phyloP scores from a whole-genome alignment of 2,888 invertebrate genomes.

The Tenthredo distinguenda region DNA sequence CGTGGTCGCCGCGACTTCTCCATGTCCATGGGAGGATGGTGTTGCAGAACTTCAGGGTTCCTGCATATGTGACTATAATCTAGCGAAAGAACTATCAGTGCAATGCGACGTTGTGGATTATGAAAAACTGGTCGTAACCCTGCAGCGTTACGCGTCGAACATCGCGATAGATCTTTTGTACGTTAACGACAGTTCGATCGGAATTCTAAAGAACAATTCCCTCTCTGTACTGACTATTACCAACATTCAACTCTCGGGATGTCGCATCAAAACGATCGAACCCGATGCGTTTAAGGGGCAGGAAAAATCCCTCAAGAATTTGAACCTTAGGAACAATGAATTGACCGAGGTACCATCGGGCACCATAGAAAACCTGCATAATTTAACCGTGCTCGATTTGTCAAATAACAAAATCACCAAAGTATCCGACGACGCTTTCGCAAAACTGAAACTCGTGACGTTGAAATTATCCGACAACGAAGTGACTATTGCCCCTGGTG shows the following conservation, averaged over 20 bases:
- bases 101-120: slow-evolving; percentile 95
- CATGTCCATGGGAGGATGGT: slow-evolving; percentile 92
- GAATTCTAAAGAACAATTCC: slow-evolving; percentile 84
- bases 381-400: slow-evolving; percentile 89
- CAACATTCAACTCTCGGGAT: slow-evolving; percentile 92
- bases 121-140: slow-evolving; percentile 85
- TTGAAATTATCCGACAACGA: slow-evolving; percentile 94
- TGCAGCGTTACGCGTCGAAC: slow-evolving; percentile 85
- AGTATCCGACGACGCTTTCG: slow-evolving; percentile 89
- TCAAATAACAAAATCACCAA: slow-evolving; percentile 89
- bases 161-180: slow-evolving; percentile 89
- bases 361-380: slow-evolving; percentile 84
- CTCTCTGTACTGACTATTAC: slow-evolving; percentile 87
- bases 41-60: slow-evolving; percentile 88
- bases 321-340: slow-evolving; percentile 92
- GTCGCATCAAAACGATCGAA: slow-evolving; percentile 86
- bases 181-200: slow-evolving; percentile 92
- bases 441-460: slow-evolving; percentile 87
- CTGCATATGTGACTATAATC: slow-evolving; percentile 93
- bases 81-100: slow-evolving; percentile 91
- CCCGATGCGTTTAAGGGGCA: slow-evolving; percentile 91
- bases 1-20: slow-evolving; percentile 78
- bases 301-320: slow-evolving; percentile 88
- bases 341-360: slow-evolving; percentile 88
- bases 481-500: slow-evolving; percentile 85